Conservation (phyloP, 2,113 vertebrate genomes). For the Gambusia affinis region DNA sequence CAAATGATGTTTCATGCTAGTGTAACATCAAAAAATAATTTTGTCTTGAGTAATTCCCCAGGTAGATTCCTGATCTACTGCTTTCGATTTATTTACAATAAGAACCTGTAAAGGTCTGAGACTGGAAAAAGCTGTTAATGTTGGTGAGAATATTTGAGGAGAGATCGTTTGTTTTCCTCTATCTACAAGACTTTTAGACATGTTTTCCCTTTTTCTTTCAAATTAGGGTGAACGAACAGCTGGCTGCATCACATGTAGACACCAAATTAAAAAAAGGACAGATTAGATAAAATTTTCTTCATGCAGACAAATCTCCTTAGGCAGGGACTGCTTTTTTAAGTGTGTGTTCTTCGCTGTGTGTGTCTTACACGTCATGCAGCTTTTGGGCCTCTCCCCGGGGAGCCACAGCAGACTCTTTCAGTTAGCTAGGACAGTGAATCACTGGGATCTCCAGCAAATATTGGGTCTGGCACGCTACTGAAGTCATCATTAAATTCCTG, state of each 20-base stretch:
- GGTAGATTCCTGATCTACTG: too few relatives aligned
- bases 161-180: too few relatives aligned
- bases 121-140: too few relatives aligned
- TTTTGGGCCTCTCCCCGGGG: constrained; percentile 33
- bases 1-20: too few relatives aligned
- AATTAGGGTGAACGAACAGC: constrained; percentile 1
- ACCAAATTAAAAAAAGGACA: neutral
- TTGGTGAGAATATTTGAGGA: too few relatives aligned
- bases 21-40: too few relatives aligned
- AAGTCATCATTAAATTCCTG: neutral
- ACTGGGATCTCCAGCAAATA: constrained; percentile 25
- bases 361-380: constrained; percentile 24
- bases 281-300: constrained; percentile 23
- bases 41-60: too few relatives aligned
- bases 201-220: neutral
- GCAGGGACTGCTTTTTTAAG: neutral
- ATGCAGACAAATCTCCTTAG: constrained; percentile 16
- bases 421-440: constrained; percentile 29
- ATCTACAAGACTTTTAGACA: neutral
- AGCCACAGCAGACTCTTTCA: constrained; percentile 22
- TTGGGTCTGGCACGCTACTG: constrained; percentile 7
- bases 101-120: too few relatives aligned
- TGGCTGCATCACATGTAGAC: neutral
- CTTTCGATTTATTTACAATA: too few relatives aligned
- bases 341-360: constrained; percentile 1